Percentiles rank a stretch among this genome's conserved stretches.
phyloP scores from a whole-genome alignment of 37 sponge, comb jelly and placozoan species.

The Lycopodina hypogea region DNA sequence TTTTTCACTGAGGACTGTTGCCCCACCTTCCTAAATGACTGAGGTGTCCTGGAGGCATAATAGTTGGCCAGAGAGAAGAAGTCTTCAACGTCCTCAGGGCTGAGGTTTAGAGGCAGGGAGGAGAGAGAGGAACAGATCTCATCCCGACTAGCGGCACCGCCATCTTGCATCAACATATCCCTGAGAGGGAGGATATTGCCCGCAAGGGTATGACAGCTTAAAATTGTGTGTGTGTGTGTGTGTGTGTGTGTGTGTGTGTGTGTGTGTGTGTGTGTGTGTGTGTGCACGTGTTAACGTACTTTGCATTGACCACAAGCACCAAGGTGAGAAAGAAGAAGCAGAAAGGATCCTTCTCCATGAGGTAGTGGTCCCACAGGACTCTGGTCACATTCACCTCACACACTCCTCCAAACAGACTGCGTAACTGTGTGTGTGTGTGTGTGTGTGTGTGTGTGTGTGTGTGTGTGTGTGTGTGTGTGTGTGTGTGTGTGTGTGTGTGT shows the following conservation, averaged over 20 bases:
- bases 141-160: slow-evolving; percentile 2
- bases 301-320: slow-evolving; percentile 90
- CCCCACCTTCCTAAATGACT: slow-evolving; percentile 75
- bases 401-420: slow-evolving; percentile 69
- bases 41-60: slow-evolving; percentile 88
- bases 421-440: slow-evolving; percentile 42
- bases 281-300: slow-evolving; percentile 57
- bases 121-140: slow-evolving; percentile 38
- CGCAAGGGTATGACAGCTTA: not conserved
- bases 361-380: slow-evolving; percentile 83
- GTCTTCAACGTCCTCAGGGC: slow-evolving; percentile 77
- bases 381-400: slow-evolving; percentile 59
- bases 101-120: slow-evolving; percentile 68
- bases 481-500: not conserved
- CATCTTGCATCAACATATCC: slow-evolving; percentile 43
- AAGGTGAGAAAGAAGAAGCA: slow-evolving; percentile 87
- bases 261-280: not conserved
- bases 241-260: not conserved
- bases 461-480: slow-evolving; percentile 8
- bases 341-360: slow-evolving; percentile 87
- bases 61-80: slow-evolving; percentile 86
- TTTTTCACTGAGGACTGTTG: too few relatives aligned
- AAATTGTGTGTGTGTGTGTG: too few relatives aligned
- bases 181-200: slow-evolving; percentile 8
- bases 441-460: slow-evolving; percentile 15